A percentile compares a stretch with the other conserved stretches of the same genome.
Conservation (phyloP, 2,797 vertebrate genomes). For the Takifugu rubripes region DNA sequence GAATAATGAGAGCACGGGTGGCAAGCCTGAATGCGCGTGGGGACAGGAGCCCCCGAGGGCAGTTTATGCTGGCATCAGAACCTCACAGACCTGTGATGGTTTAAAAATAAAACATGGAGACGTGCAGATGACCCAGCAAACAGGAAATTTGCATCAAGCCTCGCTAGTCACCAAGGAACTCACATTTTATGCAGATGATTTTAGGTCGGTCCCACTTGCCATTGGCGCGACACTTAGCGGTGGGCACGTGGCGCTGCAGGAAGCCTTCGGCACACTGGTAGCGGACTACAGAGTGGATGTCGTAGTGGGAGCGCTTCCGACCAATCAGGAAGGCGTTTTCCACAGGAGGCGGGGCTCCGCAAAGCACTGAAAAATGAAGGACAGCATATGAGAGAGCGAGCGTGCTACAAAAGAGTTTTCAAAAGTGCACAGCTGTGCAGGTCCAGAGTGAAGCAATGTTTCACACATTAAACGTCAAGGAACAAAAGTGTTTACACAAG, state of each 20-base stretch:
- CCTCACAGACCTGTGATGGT: conserved; percentile 7
- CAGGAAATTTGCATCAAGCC: conserved; percentile 16
- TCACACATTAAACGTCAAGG: conserved; percentile 12
- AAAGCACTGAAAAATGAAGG: conserved; percentile 80
- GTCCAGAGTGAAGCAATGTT: no score
- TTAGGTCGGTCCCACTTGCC: conserved; percentile 94
- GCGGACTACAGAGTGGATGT: conserved; percentile 87
- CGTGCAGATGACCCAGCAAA: conserved; percentile 26
- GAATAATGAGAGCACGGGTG: conserved; percentile 52
- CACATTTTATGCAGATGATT: conserved; percentile 92
- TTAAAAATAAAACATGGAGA: conserved; percentile 36
- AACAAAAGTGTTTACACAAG: conserved; percentile 33
- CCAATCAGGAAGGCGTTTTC: conserved; percentile 86
- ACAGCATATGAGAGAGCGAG: conserved; percentile 3
- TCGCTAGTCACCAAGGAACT: conserved; percentile 48
- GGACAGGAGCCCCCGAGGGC: conserved; percentile 41
- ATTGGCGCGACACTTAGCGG: conserved; percentile 86
- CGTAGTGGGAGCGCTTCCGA: conserved; percentile 85
- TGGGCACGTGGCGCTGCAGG: conserved; percentile 87
- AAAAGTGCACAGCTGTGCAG: no score
- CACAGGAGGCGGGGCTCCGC: conserved; percentile 85
- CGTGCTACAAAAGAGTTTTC: neutral
- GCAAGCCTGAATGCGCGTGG: conserved; percentile 25
- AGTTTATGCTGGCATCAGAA: conserved; percentile 17
- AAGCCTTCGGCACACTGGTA: conserved; percentile 92